Evolutionary conservation across 1,140 invertebrate species (phyloP).

Genomic region (Trichomalopsis sarcophagae): DNA sequence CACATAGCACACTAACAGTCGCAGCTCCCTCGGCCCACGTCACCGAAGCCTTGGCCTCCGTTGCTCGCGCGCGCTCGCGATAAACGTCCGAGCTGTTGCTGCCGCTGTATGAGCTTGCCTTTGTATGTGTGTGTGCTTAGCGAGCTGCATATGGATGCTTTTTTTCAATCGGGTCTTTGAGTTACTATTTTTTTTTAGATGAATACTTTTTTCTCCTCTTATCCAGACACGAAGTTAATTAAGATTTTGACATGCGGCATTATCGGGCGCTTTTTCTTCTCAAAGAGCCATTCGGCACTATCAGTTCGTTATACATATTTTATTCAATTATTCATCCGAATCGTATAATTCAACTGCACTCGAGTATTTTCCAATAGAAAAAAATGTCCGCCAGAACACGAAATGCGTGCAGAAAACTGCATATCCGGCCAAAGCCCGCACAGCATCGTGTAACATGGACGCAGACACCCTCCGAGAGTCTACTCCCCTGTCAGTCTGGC

Average conservation of each 20-base stretch:
- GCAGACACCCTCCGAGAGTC: neutral
- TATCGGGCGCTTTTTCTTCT: too few relatives aligned
- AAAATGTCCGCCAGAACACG: too few relatives aligned
- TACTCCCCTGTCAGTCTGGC: neutral
- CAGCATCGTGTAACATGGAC: neutral
- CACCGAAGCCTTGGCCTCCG: slow-evolving; percentile 66
- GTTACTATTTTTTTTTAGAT: neutral
- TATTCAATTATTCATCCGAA: too few relatives aligned
- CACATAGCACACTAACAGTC: neutral
- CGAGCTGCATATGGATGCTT: slow-evolving; percentile 40
- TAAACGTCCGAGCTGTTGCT: slow-evolving; percentile 62
- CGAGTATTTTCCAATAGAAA: too few relatives aligned
- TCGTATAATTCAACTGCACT: too few relatives aligned
- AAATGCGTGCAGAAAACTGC: too few relatives aligned
- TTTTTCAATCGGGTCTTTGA: neutral
- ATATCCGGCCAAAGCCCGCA: too few relatives aligned
- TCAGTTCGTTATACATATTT: too few relatives aligned
- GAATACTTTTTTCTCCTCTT: neutral
- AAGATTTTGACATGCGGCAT: neutral
- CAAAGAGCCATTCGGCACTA: too few relatives aligned
- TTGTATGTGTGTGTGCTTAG: slow-evolving; percentile 33
- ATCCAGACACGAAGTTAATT: neutral
- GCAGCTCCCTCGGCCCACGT: slow-evolving; percentile 49
- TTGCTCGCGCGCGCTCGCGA: slow-evolving; percentile 62
- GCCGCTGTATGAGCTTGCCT: slow-evolving; percentile 32